A percentile compares a stretch with the other conserved stretches of the same genome.
phyloP scores from a whole-genome alignment of 2,888 invertebrate genomes.

The Hanleya hanleyi region DNA sequence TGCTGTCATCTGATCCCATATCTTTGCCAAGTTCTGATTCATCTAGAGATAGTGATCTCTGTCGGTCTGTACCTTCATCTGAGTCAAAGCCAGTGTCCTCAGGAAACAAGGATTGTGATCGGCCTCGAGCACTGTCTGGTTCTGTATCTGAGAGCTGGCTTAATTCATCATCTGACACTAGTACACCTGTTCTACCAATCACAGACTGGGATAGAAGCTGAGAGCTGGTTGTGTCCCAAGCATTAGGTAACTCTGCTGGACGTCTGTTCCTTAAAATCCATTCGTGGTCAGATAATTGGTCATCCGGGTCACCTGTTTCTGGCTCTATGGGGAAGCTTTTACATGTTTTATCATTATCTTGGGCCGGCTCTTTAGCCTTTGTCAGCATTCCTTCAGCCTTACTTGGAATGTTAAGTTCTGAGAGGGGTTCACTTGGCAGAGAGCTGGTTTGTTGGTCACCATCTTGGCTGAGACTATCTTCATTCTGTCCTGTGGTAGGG shows the following conservation, averaged over 20 bases:
- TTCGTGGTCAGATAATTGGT: constrained; percentile 3
- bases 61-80: no score
- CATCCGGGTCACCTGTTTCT: background rate
- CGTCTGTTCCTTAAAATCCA: background rate
- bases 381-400: no score
- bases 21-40: background rate
- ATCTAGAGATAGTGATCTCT: background rate
- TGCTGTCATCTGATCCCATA: background rate
- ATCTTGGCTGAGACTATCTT: no score
- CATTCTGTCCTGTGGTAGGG: no score
- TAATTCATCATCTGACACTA: background rate
- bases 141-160: background rate
- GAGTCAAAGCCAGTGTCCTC: no score
- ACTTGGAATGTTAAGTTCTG: no score
- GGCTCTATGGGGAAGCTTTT: no score
- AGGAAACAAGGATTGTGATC: background rate
- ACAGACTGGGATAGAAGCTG: background rate
- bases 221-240: background rate
- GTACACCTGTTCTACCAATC: background rate
- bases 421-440: no score
- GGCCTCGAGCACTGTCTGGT: background rate
- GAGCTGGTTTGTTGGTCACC: no score
- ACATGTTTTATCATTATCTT: no score
- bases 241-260: background rate
- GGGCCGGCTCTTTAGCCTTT: no score